A percentile compares a stretch with the other conserved stretches of the same genome.
Conservation (phyloP, 2,113 vertebrate genomes). For the Pseudolaguvia tuberculata region DNA sequence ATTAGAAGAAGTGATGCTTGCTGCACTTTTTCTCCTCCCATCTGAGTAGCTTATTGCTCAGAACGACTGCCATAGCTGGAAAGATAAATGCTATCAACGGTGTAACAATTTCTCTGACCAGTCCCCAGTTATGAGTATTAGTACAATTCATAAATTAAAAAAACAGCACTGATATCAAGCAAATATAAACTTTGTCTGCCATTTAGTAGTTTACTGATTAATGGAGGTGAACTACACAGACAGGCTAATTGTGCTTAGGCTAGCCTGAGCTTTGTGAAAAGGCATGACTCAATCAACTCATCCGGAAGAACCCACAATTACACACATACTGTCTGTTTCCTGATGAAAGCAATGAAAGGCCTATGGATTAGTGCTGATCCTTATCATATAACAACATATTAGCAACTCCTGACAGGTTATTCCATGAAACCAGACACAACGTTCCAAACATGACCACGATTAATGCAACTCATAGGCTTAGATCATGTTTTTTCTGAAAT, state of each 20-base stretch:
- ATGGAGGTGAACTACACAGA: slow-evolving; percentile 19
- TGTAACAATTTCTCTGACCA: background rate
- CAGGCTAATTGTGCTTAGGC: slow-evolving; percentile 51
- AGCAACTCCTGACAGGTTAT: slow-evolving; percentile 62
- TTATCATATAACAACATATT: slow-evolving; percentile 59
- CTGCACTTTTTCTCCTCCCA: background rate
- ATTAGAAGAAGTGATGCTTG: slow-evolving; percentile 61
- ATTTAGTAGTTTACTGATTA: slow-evolving; percentile 41
- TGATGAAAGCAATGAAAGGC: slow-evolving; percentile 55
- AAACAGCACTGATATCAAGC: background rate
- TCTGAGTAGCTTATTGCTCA: slow-evolving; percentile 48
- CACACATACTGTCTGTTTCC: slow-evolving; percentile 52
- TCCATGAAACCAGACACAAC: slow-evolving; percentile 27
- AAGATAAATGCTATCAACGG: slow-evolving; percentile 37
- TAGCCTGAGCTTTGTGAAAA: slow-evolving; percentile 48
- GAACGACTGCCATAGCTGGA: slow-evolving; percentile 60
- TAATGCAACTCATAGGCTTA: slow-evolving; percentile 29
- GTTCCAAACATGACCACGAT: slow-evolving; percentile 37
- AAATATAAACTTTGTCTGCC: background rate
- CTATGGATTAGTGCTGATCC: slow-evolving; percentile 52
- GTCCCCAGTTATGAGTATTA: slow-evolving; percentile 9
- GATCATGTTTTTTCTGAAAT: slow-evolving; percentile 22
- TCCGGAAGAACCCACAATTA: slow-evolving; percentile 65
- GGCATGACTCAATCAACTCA: slow-evolving; percentile 57
- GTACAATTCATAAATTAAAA: background rate